These are phyloP conservation scores for Diadromus collaris DNA, from an alignment of 2,888 invertebrate species.

Conservation along the genomic window DNA sequence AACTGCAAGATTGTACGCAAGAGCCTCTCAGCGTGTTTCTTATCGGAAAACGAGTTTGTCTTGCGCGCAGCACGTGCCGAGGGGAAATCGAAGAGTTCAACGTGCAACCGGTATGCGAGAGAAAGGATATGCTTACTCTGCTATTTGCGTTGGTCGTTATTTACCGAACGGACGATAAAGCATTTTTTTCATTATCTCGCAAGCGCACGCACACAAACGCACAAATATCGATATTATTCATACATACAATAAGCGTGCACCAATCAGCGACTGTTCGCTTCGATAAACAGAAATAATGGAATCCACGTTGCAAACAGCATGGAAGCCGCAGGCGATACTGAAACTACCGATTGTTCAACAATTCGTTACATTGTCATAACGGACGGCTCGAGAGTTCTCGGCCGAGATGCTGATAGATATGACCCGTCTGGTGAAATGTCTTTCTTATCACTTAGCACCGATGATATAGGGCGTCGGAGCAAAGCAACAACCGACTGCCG, in stretches of 20 bases:
- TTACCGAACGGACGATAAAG: constrained; percentile 1
- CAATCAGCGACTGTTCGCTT: constrained; percentile 2
- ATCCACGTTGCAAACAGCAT: background rate
- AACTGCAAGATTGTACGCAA: constrained; percentile 4
- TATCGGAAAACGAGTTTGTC: constrained; percentile 7
- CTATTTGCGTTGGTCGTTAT: constrained; percentile 5
- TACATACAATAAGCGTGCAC: background rate
- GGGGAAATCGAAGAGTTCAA: constrained; percentile 16
- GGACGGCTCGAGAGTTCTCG: background rate
- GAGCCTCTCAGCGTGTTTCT: background rate
- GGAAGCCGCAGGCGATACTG: background rate
- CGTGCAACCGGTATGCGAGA: constrained; percentile 9
- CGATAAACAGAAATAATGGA: background rate
- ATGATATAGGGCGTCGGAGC: constrained; percentile 35
- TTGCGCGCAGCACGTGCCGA: background rate
- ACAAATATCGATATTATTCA: background rate
- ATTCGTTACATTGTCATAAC: constrained; percentile 18
- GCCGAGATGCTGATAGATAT: constrained; percentile 19
- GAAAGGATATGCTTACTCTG: constrained; percentile 14
- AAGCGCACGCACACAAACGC: background rate
- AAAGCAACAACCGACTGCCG: constrained; percentile 19
- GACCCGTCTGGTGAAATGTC: background rate
- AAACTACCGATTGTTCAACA: constrained; percentile 18
- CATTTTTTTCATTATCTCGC: constrained; percentile 1
- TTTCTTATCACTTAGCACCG: constrained; percentile 42